phyloP scores from a whole-genome alignment of 2,113 vertebrate species.

The Vulpes ferrilata region DNA sequence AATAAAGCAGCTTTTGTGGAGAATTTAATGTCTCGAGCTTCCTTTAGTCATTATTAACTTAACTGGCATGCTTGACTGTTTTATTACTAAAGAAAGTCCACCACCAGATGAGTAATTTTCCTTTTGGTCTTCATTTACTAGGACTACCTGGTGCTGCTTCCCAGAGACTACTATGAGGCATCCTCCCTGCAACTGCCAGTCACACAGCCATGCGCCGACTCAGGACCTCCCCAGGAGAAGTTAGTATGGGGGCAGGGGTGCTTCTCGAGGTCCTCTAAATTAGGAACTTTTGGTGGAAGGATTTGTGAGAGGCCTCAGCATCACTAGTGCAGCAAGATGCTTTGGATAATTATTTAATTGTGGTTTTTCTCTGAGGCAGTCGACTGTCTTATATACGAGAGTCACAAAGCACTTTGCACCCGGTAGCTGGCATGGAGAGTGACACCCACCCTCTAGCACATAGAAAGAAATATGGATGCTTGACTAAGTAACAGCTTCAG shows the following conservation, averaged over 20 bases:
- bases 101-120: neutral
- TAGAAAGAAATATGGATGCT: neutral
- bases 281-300: neutral
- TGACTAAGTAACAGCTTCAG: neutral
- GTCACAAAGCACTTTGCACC: neutral
- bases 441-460: neutral
- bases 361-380: neutral
- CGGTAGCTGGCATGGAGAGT: neutral
- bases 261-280: neutral
- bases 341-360: neutral
- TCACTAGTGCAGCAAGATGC: neutral
- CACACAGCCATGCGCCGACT: conserved; percentile 91
- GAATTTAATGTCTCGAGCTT: neutral
- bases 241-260: conserved; percentile 84
- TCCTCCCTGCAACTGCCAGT: conserved; percentile 90
- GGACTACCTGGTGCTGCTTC: conserved; percentile 97
- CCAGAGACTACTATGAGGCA: conserved; percentile 94
- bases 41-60: neutral
- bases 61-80: neutral
- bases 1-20: neutral
- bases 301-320: neutral
- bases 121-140: conserved; percentile 77
- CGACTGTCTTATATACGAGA: neutral
- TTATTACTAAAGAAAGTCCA: neutral
- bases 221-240: conserved; percentile 87